A percentile compares a stretch with the other conserved stretches of the same genome.
phyloP scores from a whole-genome alignment of 2,113 vertebrate species.

The Lathamus discolor region DNA sequence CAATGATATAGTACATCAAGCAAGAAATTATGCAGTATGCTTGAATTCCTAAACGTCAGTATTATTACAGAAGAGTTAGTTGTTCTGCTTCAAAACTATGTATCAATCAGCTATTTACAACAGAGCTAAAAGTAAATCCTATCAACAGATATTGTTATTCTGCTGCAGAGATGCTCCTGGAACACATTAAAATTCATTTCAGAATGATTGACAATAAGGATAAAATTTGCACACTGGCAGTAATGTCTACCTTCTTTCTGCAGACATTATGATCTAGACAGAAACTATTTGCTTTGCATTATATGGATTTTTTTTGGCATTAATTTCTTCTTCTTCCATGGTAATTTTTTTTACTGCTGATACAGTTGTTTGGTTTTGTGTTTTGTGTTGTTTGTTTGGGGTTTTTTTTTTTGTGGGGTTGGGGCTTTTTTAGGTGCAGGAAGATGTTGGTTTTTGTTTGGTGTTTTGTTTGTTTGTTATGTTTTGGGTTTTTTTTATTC shows the following conservation, averaged over 20 bases:
- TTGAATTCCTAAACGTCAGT: not conserved
- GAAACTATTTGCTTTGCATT: not conserved
- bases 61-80: not conserved
- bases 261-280: not conserved
- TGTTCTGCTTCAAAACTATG: not conserved
- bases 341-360: not conserved
- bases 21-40: not conserved
- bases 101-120: not conserved
- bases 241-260: not conserved
- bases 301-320: not conserved
- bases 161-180: not conserved
- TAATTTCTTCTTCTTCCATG: not conserved
- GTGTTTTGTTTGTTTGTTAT: not conserved
- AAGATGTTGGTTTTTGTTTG: not conserved
- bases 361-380: not conserved
- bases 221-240: not conserved
- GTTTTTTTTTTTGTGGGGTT: rapidly evolving
- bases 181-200: not conserved
- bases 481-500: not conserved
- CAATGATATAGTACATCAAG: not conserved
- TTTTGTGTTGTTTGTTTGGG: not conserved
- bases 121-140: not conserved
- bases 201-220: not conserved
- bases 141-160: not conserved
- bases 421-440: not conserved